A percentile compares a stretch with the other conserved stretches of the same genome.
These are phyloP conservation scores for Colletes latitarsis DNA, from an alignment of 1,140 invertebrate genomes.

Conservation along the genomic window DNA sequence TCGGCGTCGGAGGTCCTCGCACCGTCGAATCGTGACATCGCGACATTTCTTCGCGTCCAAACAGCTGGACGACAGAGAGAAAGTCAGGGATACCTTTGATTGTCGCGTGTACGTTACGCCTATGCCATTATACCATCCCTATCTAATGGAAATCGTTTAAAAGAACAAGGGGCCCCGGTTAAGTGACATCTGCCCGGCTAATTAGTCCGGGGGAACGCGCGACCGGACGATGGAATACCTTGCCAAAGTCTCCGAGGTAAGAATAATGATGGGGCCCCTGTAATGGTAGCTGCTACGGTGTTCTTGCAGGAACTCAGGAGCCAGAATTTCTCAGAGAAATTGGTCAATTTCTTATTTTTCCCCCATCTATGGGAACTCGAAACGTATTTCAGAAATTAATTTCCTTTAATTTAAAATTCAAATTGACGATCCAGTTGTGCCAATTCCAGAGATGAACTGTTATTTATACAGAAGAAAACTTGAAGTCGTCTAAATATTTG, in stretches of 20 bases:
- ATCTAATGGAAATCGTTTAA: conserved; percentile 12
- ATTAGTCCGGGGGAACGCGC: background rate
- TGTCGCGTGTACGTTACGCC: background rate
- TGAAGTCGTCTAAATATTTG: too few species aligned
- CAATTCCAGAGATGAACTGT: too few species aligned
- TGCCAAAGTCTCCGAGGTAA: too few species aligned
- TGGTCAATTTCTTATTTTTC: too few species aligned
- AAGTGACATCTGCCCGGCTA: conserved; percentile 22
- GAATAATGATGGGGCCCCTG: too few species aligned
- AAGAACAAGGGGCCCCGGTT: background rate
- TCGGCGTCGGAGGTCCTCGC: conserved; percentile 52
- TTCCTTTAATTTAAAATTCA: too few species aligned
- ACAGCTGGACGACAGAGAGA: conserved; percentile 43
- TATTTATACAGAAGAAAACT: too few species aligned
- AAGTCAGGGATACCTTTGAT: conserved; percentile 23
- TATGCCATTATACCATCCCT: background rate
- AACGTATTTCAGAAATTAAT: too few species aligned
- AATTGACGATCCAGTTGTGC: too few species aligned
- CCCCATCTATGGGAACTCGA: too few species aligned
- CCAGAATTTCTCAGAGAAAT: too few species aligned
- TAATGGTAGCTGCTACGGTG: background rate
- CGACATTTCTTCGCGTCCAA: conserved; percentile 38
- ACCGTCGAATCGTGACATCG: conserved; percentile 47
- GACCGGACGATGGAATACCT: background rate
- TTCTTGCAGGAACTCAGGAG: too few species aligned